Evolutionary conservation across 2,113 vertebrate genomes (phyloP).

Genomic region (Neogobius melanostomus): DNA sequence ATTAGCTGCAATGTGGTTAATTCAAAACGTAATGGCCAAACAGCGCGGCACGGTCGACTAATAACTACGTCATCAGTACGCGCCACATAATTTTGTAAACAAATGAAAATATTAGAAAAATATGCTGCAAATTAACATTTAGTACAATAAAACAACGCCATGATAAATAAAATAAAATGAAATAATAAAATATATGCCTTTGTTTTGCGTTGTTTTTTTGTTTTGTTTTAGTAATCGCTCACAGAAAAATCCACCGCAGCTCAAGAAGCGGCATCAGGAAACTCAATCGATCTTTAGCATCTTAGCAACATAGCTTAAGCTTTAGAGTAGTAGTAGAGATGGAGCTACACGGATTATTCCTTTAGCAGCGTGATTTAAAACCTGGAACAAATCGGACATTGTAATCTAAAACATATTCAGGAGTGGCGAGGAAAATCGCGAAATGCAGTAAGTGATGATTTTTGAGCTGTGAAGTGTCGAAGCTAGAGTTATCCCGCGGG

Average conservation of each 20-base stretch:
- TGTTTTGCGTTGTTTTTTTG: background rate
- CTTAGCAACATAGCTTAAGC: constrained; percentile 5
- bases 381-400: background rate
- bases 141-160: background rate
- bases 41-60: constrained; percentile 55
- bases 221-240: background rate
- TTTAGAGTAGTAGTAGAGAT: constrained; percentile 43
- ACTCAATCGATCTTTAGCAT: constrained; percentile 29
- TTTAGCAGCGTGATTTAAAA: constrained; percentile 10
- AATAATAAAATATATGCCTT: background rate
- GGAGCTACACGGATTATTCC: constrained; percentile 15
- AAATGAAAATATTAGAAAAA: background rate
- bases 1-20: background rate
- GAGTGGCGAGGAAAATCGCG: constrained; percentile 13
- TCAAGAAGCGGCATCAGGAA: constrained; percentile 8
- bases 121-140: background rate
- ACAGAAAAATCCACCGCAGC: constrained; percentile 1
- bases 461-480: accelerated
- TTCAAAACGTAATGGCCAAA: background rate
- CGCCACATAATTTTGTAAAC: background rate
- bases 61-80: constrained; percentile 48
- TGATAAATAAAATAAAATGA: background rate
- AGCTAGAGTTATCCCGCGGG: constrained; percentile 28
- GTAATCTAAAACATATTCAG: background rate
- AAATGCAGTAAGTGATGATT: constrained; percentile 71